Conservation (phyloP, 2,797 vertebrate genomes). For the Tinamus major region DNA sequence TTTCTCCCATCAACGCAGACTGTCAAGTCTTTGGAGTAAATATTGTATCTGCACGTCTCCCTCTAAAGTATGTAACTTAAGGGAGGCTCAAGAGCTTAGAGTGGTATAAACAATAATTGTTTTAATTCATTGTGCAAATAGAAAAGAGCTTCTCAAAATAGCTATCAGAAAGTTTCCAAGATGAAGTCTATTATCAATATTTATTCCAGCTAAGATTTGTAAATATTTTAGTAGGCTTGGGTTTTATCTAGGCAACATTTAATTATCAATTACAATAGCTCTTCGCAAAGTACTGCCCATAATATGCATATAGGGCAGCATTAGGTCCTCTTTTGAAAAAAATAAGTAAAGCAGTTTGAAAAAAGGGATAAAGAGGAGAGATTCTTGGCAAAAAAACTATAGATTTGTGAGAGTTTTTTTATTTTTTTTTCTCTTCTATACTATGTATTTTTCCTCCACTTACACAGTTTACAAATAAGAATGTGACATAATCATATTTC, state of each 20-base stretch:
- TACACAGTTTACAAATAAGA: not conserved
- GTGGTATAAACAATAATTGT: constrained; percentile 46
- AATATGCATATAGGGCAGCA: not conserved
- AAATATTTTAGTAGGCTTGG: constrained; percentile 60
- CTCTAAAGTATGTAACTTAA: constrained; percentile 7
- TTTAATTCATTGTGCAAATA: constrained; percentile 59
- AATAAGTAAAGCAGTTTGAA: not conserved
- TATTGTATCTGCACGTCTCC: not conserved
- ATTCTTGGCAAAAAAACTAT: not conserved
- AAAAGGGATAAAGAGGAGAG: not conserved
- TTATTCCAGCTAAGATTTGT: constrained; percentile 54
- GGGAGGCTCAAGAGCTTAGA: constrained; percentile 20
- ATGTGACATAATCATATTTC: not conserved
- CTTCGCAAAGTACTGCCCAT: not conserved
- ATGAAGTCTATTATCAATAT: constrained; percentile 18
- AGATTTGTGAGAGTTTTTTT: not conserved
- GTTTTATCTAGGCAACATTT: constrained; percentile 20
- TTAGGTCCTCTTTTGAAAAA: not conserved
- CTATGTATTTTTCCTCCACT: not conserved
- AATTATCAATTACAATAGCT: not conserved
- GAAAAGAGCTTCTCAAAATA: constrained; percentile 46
- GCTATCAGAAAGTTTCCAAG: constrained; percentile 1
- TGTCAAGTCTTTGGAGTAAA: rapidly evolving
- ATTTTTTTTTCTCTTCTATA: not conserved
- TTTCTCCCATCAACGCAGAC: not conserved